A percentile compares a stretch with the other conserved stretches of the same genome.
Evolutionary conservation across 2,113 vertebrate genomes (phyloP).

Genomic region (Corythoichthys intestinalis): DNA sequence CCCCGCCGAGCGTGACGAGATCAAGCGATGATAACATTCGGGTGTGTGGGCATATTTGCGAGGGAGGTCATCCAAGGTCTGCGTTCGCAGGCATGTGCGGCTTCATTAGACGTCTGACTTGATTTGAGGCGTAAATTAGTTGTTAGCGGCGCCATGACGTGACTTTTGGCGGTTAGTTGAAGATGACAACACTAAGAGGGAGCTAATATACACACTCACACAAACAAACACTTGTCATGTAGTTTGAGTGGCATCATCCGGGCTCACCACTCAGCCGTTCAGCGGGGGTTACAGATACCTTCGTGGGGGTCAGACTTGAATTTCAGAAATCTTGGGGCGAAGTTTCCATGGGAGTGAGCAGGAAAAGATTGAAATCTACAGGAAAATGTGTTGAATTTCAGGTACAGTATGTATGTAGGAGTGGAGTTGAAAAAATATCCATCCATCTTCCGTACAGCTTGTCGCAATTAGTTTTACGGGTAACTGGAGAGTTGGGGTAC

Average conservation of each 20-base stretch:
- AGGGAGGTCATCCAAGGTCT: slow-evolving; percentile 33
- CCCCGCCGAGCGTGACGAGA: slow-evolving; percentile 15
- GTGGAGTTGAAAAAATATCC: background rate
- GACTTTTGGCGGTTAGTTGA: slow-evolving; percentile 48
- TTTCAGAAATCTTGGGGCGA: background rate
- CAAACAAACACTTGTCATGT: background rate
- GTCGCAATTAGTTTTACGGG: background rate
- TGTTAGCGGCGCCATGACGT: slow-evolving; percentile 29
- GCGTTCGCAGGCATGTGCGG: slow-evolving; percentile 34
- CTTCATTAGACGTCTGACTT: slow-evolving; percentile 53
- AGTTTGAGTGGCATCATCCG: slow-evolving; percentile 4
- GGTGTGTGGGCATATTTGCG: background rate
- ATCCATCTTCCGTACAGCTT: background rate
- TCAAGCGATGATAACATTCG: slow-evolving; percentile 10
- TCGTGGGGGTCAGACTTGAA: background rate
- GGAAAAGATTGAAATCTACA: background rate
- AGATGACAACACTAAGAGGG: slow-evolving; percentile 16
- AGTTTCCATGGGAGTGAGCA: background rate
- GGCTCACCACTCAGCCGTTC: background rate
- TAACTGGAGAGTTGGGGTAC: background rate
- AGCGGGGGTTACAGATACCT: slow-evolving; percentile 11
- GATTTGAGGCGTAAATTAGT: slow-evolving; percentile 55
- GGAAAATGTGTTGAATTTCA: background rate
- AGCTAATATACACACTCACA: too few species aligned
- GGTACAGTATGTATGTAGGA: too few species aligned